phyloP scores from a whole-genome alignment of 2,113 vertebrate genomes.

The Pica pica region DNA sequence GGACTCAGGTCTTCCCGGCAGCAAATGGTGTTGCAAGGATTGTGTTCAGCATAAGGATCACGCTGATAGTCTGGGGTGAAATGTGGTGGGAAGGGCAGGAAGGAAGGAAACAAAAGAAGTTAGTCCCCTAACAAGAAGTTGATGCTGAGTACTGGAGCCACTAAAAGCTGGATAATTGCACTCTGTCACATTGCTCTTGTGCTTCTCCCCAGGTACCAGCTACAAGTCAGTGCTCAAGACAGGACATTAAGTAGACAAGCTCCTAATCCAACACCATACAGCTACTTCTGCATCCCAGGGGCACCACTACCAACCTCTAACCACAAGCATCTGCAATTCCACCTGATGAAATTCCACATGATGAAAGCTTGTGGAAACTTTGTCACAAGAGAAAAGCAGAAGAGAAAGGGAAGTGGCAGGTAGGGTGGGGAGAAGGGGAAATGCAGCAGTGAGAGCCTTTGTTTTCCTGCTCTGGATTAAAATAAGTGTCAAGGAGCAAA shows the following conservation, averaged over 20 bases:
- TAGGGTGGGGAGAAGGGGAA: neutral
- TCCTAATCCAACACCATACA: neutral
- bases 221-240: neutral
- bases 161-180: neutral
- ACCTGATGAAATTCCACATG: neutral
- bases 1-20: slow-evolving; percentile 84
- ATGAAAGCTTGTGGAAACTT: neutral
- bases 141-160: neutral
- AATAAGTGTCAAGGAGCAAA: neutral
- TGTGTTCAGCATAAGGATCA: slow-evolving; percentile 81
- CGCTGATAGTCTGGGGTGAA: slow-evolving; percentile 76
- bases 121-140: neutral
- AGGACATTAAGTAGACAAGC: neutral
- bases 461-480: neutral
- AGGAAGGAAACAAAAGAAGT: neutral
- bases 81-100: neutral
- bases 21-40: slow-evolving; percentile 89
- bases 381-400: neutral
- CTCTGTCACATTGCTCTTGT: neutral
- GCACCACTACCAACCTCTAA: neutral
- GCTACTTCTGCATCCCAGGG: neutral
- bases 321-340: neutral
- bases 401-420: neutral
- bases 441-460: neutral
- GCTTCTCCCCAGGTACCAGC: neutral